phyloP scores from a whole-genome alignment of 2,888 invertebrate genomes.

The Chloroclystis v-ata region DNA sequence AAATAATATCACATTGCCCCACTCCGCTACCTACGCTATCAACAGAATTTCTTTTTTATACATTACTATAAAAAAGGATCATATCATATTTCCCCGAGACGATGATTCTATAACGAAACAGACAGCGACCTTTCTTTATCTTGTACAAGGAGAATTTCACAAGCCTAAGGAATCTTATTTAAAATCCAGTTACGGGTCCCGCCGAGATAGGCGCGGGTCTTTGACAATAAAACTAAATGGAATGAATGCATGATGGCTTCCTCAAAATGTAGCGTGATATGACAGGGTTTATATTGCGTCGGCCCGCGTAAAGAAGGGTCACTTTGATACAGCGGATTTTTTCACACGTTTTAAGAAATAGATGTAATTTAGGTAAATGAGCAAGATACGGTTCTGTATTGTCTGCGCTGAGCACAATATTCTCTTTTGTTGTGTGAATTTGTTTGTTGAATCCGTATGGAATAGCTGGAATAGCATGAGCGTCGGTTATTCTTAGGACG shows the following conservation, averaged over 20 bases:
- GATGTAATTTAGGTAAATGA: conserved; percentile 43
- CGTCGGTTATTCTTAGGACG: conserved; percentile 31
- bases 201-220: conserved; percentile 74
- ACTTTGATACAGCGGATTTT: conserved; percentile 52
- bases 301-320: conserved; percentile 58
- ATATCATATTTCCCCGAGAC: conserved; percentile 60
- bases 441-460: conserved; percentile 18
- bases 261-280: conserved; percentile 65
- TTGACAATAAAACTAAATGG: conserved; percentile 78
- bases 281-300: conserved; percentile 54
- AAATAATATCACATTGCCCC: conserved; percentile 55
- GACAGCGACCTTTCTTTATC: conserved; percentile 76
- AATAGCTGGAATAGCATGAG: conserved; percentile 23
- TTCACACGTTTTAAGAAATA: conserved; percentile 45
- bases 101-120: conserved; percentile 65
- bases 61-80: conserved; percentile 60
- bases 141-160: conserved; percentile 68
- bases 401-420: conserved; percentile 30
- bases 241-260: conserved; percentile 74
- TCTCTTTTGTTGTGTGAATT: conserved; percentile 34
- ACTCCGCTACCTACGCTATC: conserved; percentile 44
- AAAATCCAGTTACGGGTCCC: conserved; percentile 73
- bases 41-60: conserved; percentile 47
- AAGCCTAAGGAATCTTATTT: conserved; percentile 74
- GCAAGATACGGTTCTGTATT: conserved; percentile 30